These are phyloP conservation scores for Orthosia gracilis DNA, from an alignment of 2,888 invertebrate genomes.

Conservation along the genomic window DNA sequence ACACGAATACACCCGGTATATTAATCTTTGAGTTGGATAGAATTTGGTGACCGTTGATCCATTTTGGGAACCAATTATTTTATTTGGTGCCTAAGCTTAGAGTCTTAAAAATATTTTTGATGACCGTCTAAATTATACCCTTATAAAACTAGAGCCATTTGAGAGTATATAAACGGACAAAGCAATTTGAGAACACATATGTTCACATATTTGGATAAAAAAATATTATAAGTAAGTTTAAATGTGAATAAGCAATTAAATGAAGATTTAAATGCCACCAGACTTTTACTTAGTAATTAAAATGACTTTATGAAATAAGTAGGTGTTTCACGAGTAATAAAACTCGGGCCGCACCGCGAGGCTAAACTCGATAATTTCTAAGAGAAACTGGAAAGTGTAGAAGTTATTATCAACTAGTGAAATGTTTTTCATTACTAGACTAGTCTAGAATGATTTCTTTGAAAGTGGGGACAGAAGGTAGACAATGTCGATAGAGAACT, in stretches of 20 bases:
- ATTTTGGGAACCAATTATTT: no score
- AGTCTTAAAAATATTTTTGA: no score
- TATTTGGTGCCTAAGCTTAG: no score
- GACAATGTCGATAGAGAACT: background rate
- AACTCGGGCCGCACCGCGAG: background rate
- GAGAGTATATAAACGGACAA: no score
- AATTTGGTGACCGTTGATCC: no score
- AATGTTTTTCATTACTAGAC: slow-evolving; percentile 16
- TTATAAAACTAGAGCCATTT: no score
- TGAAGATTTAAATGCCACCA: slow-evolving; percentile 4
- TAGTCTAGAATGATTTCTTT: slow-evolving; percentile 12
- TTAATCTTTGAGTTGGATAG: no score
- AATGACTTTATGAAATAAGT: background rate
- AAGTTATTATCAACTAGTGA: slow-evolving; percentile 19
- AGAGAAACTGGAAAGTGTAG: slow-evolving; percentile 48
- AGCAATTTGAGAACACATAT: background rate
- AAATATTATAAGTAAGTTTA: background rate
- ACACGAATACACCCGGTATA: no score
- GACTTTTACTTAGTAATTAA: slow-evolving; percentile 26
- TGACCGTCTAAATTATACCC: no score
- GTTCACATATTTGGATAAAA: background rate
- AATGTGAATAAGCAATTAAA: slow-evolving; percentile 10
- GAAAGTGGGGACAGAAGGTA: background rate
- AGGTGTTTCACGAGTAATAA: slow-evolving; percentile 11
- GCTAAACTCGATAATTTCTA: slow-evolving; percentile 47